phyloP scores from a whole-genome alignment of 1,140 invertebrate species.

The Fopius arisanus region DNA sequence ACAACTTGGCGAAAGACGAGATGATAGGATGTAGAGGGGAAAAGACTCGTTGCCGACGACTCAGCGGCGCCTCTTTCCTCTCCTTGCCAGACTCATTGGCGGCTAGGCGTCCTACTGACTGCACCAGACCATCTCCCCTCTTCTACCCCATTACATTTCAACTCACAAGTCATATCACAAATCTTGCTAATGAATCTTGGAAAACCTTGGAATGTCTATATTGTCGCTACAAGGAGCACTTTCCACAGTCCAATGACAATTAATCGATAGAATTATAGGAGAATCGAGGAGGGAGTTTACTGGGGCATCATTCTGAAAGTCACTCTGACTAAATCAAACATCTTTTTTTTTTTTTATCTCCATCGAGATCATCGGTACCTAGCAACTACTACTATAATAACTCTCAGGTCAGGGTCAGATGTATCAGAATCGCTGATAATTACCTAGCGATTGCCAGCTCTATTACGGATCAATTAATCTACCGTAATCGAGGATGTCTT shows the following conservation, averaged over 20 bases:
- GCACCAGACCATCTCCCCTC: conserved; percentile 30
- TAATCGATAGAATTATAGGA: too few relatives aligned
- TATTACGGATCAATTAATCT: conserved; percentile 21
- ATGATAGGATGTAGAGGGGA: background rate
- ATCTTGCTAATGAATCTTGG: background rate
- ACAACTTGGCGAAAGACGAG: background rate
- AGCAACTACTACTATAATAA: too few relatives aligned
- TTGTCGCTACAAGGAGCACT: too few relatives aligned
- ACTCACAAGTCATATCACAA: too few relatives aligned
- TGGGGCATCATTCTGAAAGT: too few relatives aligned
- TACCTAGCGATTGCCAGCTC: background rate
- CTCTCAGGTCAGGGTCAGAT: too few relatives aligned
- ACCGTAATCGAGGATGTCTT: background rate
- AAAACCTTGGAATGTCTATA: background rate
- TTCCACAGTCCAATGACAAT: too few relatives aligned
- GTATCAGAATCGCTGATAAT: conserved; percentile 17
- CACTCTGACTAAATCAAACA: too few relatives aligned
- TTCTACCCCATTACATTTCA: too few relatives aligned
- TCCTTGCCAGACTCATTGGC: conserved; percentile 57
- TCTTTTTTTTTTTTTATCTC: too few relatives aligned
- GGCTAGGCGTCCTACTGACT: conserved; percentile 50
- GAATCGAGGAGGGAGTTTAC: too few relatives aligned
- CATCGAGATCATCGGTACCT: too few relatives aligned
- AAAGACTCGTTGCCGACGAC: conserved; percentile 38
- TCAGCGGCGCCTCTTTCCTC: conserved; percentile 48